Conservation (phyloP, 2,888 invertebrate genomes). For the Amphipoea lucens region DNA sequence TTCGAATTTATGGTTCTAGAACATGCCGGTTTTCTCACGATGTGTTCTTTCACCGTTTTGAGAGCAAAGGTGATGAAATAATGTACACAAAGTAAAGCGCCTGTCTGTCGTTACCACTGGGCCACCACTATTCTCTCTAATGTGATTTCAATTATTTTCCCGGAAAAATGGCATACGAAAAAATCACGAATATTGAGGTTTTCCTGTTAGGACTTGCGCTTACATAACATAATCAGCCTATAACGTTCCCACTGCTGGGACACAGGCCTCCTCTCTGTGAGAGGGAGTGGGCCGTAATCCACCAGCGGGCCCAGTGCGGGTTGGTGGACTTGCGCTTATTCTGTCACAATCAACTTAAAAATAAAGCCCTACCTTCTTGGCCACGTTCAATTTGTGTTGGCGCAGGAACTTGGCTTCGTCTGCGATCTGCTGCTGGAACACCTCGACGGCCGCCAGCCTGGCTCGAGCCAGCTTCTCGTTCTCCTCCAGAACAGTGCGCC, state of each 20-base stretch:
- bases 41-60: too few species aligned
- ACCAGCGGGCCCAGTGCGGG: too few species aligned
- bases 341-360: neutral
- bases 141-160: neutral
- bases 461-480: conserved; percentile 98
- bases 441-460: conserved; percentile 97
- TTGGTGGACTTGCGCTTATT: neutral
- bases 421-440: conserved; percentile 98
- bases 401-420: conserved; percentile 97
- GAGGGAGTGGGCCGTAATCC: too few species aligned
- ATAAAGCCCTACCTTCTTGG: conserved; percentile 92
- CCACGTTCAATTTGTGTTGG: conserved; percentile 95
- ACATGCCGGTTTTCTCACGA: too few species aligned
- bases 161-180: neutral
- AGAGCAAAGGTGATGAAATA: neutral
- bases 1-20: too few species aligned
- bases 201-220: neutral
- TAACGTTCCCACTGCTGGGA: too few species aligned
- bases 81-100: neutral
- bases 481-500: conserved; percentile 98
- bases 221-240: too few species aligned
- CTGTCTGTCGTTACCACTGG: neutral
- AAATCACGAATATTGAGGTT: too few species aligned
- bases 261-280: too few species aligned
- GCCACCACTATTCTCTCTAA: neutral